A percentile compares a stretch with the other conserved stretches of the same genome.
These are phyloP conservation scores for Hyposoter didymator DNA, from an alignment of 2,888 invertebrate genomes.

Conservation along the genomic window DNA sequence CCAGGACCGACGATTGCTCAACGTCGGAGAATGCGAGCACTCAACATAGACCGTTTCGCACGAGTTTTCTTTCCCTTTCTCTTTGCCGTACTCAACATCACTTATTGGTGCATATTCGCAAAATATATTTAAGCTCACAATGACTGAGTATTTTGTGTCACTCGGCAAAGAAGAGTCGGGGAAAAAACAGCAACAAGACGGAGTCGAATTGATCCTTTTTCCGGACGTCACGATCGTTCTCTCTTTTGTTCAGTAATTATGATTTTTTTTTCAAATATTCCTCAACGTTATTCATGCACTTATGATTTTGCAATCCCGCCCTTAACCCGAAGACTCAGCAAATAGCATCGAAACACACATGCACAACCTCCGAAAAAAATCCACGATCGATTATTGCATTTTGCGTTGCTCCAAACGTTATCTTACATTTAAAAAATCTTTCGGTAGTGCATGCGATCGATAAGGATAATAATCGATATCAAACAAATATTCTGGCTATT, in stretches of 20 bases:
- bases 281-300: background rate
- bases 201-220: slow-evolving; percentile 5
- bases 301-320: background rate
- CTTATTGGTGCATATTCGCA: slow-evolving; percentile 91
- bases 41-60: slow-evolving; percentile 90
- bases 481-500: slow-evolving; percentile 63
- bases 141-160: slow-evolving; percentile 23
- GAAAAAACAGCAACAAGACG: background rate
- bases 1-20: slow-evolving; percentile 86
- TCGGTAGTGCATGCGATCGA: slow-evolving; percentile 15
- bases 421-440: background rate
- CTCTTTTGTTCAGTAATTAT: background rate
- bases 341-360: background rate
- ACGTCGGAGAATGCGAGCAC: slow-evolving; percentile 87
- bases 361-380: background rate
- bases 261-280: background rate
- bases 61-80: slow-evolving; percentile 89
- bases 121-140: slow-evolving; percentile 87
- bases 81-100: slow-evolving; percentile 88
- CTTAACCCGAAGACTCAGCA: background rate
- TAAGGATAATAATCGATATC: slow-evolving; percentile 28
- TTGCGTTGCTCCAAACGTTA: background rate
- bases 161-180: background rate
- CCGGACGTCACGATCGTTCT: background rate
- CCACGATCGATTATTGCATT: background rate